Evolutionary conservation across 2,797 vertebrate species (phyloP), one percentile per base, ranked within the genome.

Genomic region (Peromyscus nudipes): DNA sequence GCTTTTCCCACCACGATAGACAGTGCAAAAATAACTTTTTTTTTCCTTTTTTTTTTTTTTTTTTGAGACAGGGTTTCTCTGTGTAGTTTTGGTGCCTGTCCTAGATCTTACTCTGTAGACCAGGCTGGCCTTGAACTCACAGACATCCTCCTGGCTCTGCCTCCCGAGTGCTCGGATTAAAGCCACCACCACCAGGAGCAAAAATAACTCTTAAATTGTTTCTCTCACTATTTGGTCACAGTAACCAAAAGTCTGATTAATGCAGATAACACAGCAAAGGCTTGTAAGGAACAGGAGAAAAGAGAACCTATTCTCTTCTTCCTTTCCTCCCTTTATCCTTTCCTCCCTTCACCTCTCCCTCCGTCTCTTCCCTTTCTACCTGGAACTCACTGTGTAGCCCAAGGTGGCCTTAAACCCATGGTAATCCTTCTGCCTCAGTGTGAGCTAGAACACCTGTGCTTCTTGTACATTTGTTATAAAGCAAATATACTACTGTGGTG

Each of bases 221-320:
- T 89, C 73, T 65, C 34, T 76, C 40, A 77, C 37, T 65, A 80
- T 65, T 79, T 79, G 75, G 5, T 79, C 40, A 52, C 43, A 79
- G 57, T 27, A 31, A 52, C 43, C 34, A 90, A 90, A 40, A 52
- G 4, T 62, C 37, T 90, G 43, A 37, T 34, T 76, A 52, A 31
- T 80, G 8, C 31, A 89, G 27, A n/a, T 27, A 60, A 43, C 62
- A 79, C 0, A 60, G 7, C 46, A 62, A 46, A 93, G 29, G 46
- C 60, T 79, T 71, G n/a, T 34, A 92, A 79, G 55, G 75, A 75
- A 34, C 71, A 86, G 69, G 49, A 71, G 19, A 77, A 92, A 89
- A 64, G 65, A 52, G n/a, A 89, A 64, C 31, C 69, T 71, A 21
- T 0, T 55, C 34, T 55, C 34, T 55, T 9, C 60, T 29, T 40